These are phyloP conservation scores for Epirrita christyi DNA, from an alignment of 2,888 invertebrate species.

Conservation along the genomic window DNA sequence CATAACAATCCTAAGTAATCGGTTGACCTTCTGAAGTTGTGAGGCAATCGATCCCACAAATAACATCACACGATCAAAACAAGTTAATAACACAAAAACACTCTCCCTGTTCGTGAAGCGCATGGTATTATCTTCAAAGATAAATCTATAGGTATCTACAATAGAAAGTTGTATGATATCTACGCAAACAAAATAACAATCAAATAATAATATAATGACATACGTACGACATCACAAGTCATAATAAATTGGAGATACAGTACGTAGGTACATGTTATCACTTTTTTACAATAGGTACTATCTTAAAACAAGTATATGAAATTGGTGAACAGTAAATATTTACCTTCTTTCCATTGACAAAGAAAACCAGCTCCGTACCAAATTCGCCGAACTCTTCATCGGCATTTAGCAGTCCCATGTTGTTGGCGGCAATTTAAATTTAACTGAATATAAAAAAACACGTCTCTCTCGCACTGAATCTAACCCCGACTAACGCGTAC, in stretches of 20 bases:
- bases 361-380: conserved; percentile 71
- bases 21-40: not conserved
- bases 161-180: no score
- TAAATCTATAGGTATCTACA: no score
- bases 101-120: not conserved
- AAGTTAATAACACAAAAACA: not conserved
- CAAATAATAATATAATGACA: not conserved
- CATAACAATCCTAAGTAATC: not conserved
- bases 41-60: not conserved
- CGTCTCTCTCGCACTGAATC: conserved; percentile 40
- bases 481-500: conserved; percentile 44
- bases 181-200: not conserved
- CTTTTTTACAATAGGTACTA: not conserved
- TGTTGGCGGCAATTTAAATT: conserved; percentile 31
- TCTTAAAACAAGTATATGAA: not conserved
- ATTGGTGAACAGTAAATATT: conserved; percentile 31
- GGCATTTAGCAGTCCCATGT: conserved; percentile 67
- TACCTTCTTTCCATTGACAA: conserved; percentile 81
- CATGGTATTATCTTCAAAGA: not conserved
- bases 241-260: no score
- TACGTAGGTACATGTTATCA: conserved; percentile 7
- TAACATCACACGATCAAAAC: not conserved
- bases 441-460: conserved; percentile 27
- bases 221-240: no score
- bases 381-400: conserved; percentile 64